Conservation (phyloP, 2,888 invertebrate genomes). For the Ennomos quercinarius region DNA sequence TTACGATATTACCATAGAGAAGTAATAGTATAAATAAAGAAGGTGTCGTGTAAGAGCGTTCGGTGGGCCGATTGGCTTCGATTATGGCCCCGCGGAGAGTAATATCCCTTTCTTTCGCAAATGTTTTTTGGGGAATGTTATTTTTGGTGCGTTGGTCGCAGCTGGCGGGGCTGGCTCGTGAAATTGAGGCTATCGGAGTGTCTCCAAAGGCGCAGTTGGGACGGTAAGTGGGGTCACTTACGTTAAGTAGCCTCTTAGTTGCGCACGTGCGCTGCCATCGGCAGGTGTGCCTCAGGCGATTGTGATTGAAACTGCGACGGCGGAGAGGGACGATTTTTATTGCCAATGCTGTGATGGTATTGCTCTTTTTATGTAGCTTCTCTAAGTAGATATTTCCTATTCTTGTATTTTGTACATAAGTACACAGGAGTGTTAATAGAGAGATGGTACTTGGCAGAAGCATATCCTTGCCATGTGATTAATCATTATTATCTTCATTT, state of each 20-base stretch:
- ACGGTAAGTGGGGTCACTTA: constrained; percentile 80
- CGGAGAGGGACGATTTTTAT: constrained; percentile 64
- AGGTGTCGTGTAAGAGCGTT: constrained; percentile 72
- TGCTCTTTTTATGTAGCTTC: constrained; percentile 46
- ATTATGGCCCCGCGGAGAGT: constrained; percentile 84
- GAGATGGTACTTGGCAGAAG: too few relatives aligned
- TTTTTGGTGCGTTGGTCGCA: constrained; percentile 82
- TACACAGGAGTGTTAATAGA: too few relatives aligned
- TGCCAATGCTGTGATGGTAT: constrained; percentile 54
- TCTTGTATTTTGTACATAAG: too few relatives aligned
- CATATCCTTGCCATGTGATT: too few relatives aligned
- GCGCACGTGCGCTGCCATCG: constrained; percentile 73
- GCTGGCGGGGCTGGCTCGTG: constrained; percentile 73
- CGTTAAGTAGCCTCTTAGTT: constrained; percentile 81
- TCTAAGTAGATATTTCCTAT: constrained; percentile 14
- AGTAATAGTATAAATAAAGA: constrained; percentile 77
- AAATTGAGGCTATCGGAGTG: constrained; percentile 70
- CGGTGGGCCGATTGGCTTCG: constrained; percentile 82
- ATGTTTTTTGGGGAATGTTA: constrained; percentile 81
- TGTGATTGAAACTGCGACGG: constrained; percentile 77
- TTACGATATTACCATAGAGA: constrained; percentile 71
- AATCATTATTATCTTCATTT: too few relatives aligned
- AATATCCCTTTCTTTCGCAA: constrained; percentile 82
- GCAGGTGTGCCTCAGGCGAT: constrained; percentile 74
- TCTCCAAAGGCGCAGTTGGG: constrained; percentile 70